phyloP scores from a whole-genome alignment of 2,888 invertebrate species.

The Machimus rusticus region DNA sequence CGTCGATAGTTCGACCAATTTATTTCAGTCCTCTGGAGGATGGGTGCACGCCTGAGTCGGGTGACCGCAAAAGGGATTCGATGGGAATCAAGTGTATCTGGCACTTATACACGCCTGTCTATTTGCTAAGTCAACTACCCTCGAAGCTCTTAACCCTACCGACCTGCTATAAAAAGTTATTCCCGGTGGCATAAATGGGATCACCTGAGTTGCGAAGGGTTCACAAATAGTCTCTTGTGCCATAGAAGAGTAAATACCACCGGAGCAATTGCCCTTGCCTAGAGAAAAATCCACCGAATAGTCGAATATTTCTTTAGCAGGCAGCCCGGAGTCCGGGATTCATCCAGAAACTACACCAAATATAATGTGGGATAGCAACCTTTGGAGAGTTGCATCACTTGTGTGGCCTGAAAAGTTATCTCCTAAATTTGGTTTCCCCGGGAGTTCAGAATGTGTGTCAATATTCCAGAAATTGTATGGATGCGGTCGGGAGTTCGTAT shows the following conservation, averaged over 20 bases:
- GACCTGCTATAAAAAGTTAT: slow-evolving; percentile 21
- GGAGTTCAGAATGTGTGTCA: background rate
- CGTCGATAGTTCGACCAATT: slow-evolving; percentile 1
- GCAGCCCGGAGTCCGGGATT: background rate
- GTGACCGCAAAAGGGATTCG: background rate
- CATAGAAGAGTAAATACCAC: background rate
- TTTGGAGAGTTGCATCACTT: background rate
- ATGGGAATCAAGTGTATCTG: background rate
- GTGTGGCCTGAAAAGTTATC: background rate
- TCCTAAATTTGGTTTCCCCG: background rate
- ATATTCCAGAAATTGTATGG: background rate
- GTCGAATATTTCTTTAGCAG: background rate
- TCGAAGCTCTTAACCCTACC: background rate
- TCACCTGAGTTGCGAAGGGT: slow-evolving; percentile 16
- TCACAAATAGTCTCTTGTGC: background rate
- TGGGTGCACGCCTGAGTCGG: background rate
- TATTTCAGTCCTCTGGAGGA: background rate
- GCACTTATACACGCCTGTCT: background rate
- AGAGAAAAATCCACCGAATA: background rate
- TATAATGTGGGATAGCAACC: background rate
- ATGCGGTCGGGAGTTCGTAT: background rate
- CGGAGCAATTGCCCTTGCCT: background rate
- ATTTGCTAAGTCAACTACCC: slow-evolving; percentile 25
- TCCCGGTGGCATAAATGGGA: background rate
- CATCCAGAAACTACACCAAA: background rate